Evolutionary conservation across 37 sponge, comb jelly and placozoan species (phyloP).

Genomic region (Diacarnus erythraeanus): DNA sequence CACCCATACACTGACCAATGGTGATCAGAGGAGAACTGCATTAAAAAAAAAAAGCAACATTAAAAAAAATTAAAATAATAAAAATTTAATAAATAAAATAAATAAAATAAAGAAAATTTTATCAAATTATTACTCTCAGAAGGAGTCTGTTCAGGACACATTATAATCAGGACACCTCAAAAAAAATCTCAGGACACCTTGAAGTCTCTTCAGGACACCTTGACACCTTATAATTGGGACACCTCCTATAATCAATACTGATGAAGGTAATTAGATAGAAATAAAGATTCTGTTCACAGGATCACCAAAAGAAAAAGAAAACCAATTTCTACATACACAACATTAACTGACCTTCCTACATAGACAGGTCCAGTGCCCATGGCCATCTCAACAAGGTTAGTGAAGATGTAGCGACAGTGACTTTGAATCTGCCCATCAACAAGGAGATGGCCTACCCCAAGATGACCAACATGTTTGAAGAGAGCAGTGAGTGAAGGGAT

Average conservation of each 20-base stretch:
- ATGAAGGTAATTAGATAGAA: no score
- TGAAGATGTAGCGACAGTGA: constrained; percentile 45
- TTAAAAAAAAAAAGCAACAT: not conserved
- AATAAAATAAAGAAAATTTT: no score
- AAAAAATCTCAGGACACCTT: no score
- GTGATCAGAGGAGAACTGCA: constrained; percentile 34
- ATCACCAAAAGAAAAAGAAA: not conserved
- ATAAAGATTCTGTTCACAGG: no score
- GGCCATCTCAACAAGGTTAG: constrained; percentile 44
- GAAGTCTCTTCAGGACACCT: no score
- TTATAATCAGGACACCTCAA: no score
- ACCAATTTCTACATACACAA: not conserved
- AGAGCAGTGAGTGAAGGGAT: constrained; percentile 42
- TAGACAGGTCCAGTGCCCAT: constrained; percentile 17
- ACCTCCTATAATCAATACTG: no score
- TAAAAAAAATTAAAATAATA: no score
- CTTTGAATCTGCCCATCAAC: constrained; percentile 13
- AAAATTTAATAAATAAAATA: no score
- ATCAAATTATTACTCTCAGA: no score
- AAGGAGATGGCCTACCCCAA: constrained; percentile 1
- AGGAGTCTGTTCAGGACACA: no score
- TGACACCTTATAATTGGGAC: no score
- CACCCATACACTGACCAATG: constrained; percentile 53
- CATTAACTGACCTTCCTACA: constrained; percentile 30
- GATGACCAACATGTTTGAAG: constrained; percentile 29